A percentile compares a stretch with the other conserved stretches of the same genome.
These are phyloP conservation scores for Melangyna quadrimaculata DNA, from an alignment of 2,888 invertebrate species.

Conservation along the genomic window DNA sequence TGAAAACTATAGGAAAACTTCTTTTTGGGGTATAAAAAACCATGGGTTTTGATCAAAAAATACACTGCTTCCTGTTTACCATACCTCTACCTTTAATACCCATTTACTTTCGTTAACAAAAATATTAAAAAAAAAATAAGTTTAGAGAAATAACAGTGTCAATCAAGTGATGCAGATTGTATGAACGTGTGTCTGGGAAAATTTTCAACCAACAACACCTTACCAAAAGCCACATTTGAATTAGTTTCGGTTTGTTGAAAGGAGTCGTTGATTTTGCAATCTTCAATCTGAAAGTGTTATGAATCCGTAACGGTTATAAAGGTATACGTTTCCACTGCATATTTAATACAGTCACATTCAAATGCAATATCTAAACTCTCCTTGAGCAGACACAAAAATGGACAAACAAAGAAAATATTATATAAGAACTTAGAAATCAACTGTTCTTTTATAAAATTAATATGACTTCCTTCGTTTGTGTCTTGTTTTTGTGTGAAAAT, in stretches of 20 bases:
- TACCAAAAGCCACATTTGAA: background rate
- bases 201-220: background rate
- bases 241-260: background rate
- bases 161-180: background rate
- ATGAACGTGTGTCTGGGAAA: background rate
- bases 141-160: too few species aligned
- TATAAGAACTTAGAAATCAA: background rate
- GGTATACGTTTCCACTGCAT: background rate
- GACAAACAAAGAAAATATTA: background rate
- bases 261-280: slow-evolving; percentile 27
- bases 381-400: background rate
- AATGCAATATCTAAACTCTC: background rate
- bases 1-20: too few species aligned
- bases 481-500: background rate
- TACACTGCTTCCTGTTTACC: too few species aligned
- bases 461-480: background rate
- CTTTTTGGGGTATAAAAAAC: too few species aligned
- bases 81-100: too few species aligned
- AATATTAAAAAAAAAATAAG: too few species aligned
- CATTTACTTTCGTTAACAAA: too few species aligned
- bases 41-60: too few species aligned
- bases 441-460: slow-evolving; percentile 6
- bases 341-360: slow-evolving; percentile 15
- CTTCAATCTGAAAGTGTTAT: background rate
- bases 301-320: background rate